phyloP scores from a whole-genome alignment of 2,888 invertebrate species.

The Cheilosia vulpina region DNA sequence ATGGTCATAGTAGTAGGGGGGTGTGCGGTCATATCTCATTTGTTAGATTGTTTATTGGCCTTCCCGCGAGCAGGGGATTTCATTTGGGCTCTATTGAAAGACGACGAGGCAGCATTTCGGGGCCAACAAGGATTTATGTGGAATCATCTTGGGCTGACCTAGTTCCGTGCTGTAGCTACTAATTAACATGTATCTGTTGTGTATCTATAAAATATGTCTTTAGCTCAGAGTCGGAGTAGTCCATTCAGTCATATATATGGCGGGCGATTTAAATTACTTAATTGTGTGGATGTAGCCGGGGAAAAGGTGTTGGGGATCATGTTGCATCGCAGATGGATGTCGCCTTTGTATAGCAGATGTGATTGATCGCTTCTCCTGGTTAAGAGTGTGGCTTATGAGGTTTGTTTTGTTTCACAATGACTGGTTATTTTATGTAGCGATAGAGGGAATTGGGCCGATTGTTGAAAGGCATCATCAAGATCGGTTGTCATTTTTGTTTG shows the following conservation, averaged over 20 bases:
- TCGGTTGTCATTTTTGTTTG: background rate
- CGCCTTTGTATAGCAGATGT: background rate
- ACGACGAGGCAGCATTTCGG: constrained; percentile 1
- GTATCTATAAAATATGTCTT: constrained; percentile 17
- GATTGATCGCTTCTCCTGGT: background rate
- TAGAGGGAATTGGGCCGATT: background rate
- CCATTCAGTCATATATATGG: constrained; percentile 7
- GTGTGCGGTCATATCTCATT: constrained; percentile 37
- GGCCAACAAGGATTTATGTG: constrained; percentile 46
- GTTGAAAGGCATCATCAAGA: background rate
- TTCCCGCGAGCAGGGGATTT: constrained; percentile 1
- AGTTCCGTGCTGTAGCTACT: constrained; percentile 17
- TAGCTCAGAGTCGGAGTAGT: constrained; percentile 5
- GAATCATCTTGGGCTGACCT: constrained; percentile 29
- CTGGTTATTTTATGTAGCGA: background rate
- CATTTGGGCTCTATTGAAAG: constrained; percentile 31
- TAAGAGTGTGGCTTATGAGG: constrained; percentile 15
- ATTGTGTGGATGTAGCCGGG: constrained; percentile 30
- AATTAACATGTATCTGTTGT: constrained; percentile 50
- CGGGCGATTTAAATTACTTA: constrained; percentile 40
- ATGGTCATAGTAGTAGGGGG: background rate
- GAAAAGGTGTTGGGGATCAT: constrained; percentile 36
- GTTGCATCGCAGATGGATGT: constrained; percentile 22
- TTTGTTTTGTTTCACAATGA: constrained; percentile 1
- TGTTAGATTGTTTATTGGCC: constrained; percentile 27